Evolutionary conservation across 2,113 vertebrate species (phyloP).

Genomic region (Lethenteron reissneri): DNA sequence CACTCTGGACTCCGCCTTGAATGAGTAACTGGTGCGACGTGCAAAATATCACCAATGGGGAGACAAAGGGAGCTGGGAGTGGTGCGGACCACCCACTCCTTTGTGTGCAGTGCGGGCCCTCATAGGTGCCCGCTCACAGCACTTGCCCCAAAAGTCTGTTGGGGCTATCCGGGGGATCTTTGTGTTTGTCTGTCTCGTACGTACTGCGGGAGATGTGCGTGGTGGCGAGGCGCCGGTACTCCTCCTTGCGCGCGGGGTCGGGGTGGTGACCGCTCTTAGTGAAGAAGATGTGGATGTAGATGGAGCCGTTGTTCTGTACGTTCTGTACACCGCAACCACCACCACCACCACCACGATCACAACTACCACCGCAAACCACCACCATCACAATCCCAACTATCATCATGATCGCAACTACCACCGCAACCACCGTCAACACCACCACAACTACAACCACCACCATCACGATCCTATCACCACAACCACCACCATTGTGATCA

Average conservation of each 20-base stretch:
- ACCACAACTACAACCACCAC: too few relatives aligned
- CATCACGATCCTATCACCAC: neutral
- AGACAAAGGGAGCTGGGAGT: too few relatives aligned
- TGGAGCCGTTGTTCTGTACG: constrained; percentile 52
- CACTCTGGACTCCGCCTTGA: too few relatives aligned
- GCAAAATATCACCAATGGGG: too few relatives aligned
- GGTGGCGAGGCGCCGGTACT: constrained; percentile 60
- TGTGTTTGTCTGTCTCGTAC: constrained; percentile 7
- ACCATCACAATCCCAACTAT: neutral
- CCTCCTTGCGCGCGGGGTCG: constrained; percentile 57
- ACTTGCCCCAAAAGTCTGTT: too few relatives aligned
- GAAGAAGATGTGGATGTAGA: constrained; percentile 72
- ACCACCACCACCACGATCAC: neutral
- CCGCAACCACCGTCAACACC: neutral
- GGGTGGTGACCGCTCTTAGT: constrained; percentile 84
- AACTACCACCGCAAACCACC: neutral
- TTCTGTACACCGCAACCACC: constrained; percentile 20
- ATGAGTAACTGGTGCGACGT: too few relatives aligned
- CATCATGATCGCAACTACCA: too few relatives aligned
- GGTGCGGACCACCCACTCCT: too few relatives aligned
- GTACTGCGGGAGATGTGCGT: constrained; percentile 58
- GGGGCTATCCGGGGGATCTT: too few relatives aligned
- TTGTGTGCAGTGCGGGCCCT: too few relatives aligned
- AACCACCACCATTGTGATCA: too few relatives aligned
- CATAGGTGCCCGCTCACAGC: too few relatives aligned